These are phyloP conservation scores for Hippocampus kuda DNA, from an alignment of 2,797 vertebrate species.

Conservation along the genomic window DNA sequence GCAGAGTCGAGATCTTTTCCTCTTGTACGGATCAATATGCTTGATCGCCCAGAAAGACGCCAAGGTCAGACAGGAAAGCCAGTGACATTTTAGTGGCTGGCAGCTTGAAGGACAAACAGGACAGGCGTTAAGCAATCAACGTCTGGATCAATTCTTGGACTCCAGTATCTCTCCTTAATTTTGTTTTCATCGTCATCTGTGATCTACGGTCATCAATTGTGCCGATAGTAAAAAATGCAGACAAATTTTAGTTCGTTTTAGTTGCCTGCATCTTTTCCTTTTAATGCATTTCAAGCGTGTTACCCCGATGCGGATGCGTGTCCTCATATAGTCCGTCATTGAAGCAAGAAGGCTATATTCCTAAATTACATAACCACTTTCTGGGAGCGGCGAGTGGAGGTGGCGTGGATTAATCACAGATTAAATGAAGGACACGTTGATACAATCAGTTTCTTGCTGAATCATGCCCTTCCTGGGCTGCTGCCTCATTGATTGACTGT, in stretches of 20 bases:
- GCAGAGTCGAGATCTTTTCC: slow-evolving; percentile 39
- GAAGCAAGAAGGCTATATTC: background rate
- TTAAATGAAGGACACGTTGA: slow-evolving; percentile 17
- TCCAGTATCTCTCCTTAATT: background rate
- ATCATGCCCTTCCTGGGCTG: slow-evolving; percentile 41
- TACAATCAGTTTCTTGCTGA: slow-evolving; percentile 37
- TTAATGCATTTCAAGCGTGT: background rate
- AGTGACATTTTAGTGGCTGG: slow-evolving; percentile 38
- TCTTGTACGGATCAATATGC: slow-evolving; percentile 47
- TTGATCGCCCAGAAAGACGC: slow-evolving; percentile 49
- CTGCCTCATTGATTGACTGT: slow-evolving; percentile 19
- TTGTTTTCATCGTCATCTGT: background rate
- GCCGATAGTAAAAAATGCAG: background rate
- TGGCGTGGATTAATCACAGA: slow-evolving; percentile 23
- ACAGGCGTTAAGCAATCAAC: slow-evolving; percentile 27
- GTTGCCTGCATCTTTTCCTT: background rate
- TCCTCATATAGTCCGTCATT: background rate
- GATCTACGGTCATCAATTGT: background rate
- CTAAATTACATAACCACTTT: slow-evolving; percentile 1
- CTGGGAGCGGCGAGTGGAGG: slow-evolving; percentile 5
- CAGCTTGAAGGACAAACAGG: slow-evolving; percentile 48
- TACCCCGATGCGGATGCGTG: background rate
- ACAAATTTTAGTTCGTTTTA: background rate
- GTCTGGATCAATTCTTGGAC: slow-evolving; percentile 18
- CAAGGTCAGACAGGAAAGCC: slow-evolving; percentile 53